Evolutionary conservation across 1,140 invertebrate species (phyloP).

Genomic region (Drosophila parabipectinata): DNA sequence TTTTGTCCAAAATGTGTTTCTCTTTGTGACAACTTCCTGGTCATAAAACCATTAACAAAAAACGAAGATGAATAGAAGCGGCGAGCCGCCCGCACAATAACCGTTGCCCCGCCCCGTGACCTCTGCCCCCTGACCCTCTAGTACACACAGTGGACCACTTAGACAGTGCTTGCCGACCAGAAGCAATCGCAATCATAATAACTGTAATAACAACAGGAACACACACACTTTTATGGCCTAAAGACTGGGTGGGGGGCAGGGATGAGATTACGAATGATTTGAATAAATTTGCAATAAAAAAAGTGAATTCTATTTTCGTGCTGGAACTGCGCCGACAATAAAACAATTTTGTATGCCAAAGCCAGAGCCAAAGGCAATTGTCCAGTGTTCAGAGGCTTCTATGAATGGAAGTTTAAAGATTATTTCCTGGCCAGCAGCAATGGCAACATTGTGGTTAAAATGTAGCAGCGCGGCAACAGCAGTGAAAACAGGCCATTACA

Average conservation of each 20-base stretch:
- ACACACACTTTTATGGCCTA: slow-evolving; percentile 64
- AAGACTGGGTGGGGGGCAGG: slow-evolving; percentile 5
- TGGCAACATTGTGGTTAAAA: slow-evolving; percentile 65
- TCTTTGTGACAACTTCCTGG: slow-evolving; percentile 18
- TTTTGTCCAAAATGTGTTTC: slow-evolving; percentile 5
- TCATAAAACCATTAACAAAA: slow-evolving; percentile 52
- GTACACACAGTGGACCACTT: slow-evolving; percentile 71
- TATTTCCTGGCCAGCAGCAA: slow-evolving; percentile 45
- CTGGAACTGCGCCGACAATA: slow-evolving; percentile 72
- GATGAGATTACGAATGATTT: slow-evolving; percentile 75
- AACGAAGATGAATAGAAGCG: slow-evolving; percentile 31
- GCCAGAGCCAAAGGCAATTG: slow-evolving; percentile 58
- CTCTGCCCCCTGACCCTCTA: slow-evolving; percentile 32
- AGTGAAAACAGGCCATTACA: slow-evolving; percentile 73
- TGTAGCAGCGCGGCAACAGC: slow-evolving; percentile 45
- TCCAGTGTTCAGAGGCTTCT: slow-evolving; percentile 35
- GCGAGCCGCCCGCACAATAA: slow-evolving; percentile 47
- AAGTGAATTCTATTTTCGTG: slow-evolving; percentile 49
- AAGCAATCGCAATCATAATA: slow-evolving; percentile 65
- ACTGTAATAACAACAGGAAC: slow-evolving; percentile 30
- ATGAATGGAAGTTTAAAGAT: slow-evolving; percentile 63
- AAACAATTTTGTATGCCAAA: slow-evolving; percentile 75
- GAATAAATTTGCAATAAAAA: slow-evolving; percentile 83
- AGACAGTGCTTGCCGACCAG: slow-evolving; percentile 39
- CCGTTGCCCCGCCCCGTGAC: slow-evolving; percentile 5